Percentiles rank a stretch among this genome's conserved stretches.
These are phyloP conservation scores for Galbula dea DNA, from an alignment of 2,113 vertebrate genomes.

Conservation along the genomic window DNA sequence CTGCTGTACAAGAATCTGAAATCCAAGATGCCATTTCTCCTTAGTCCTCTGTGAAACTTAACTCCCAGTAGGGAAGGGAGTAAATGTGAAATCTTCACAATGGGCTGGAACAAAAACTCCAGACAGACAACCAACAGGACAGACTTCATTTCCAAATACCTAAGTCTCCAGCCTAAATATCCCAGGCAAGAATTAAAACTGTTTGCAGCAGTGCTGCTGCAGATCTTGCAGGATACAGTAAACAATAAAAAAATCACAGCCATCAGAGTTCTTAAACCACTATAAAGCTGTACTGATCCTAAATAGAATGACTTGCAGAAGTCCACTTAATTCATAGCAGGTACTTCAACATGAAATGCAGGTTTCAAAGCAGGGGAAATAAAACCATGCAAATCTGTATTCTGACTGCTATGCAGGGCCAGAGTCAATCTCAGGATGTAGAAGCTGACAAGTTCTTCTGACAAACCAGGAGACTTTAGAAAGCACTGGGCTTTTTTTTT, in stretches of 20 bases:
- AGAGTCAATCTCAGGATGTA: background rate
- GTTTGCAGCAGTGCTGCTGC: background rate
- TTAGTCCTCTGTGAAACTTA: background rate
- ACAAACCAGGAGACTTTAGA: background rate
- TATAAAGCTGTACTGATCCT: background rate
- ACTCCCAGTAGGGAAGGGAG: background rate
- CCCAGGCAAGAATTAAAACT: background rate
- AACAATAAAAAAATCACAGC: background rate
- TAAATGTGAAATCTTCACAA: background rate
- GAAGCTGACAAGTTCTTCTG: background rate
- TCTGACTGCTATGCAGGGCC: background rate
- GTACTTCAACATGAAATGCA: background rate
- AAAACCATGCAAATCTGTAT: background rate
- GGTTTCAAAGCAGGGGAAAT: background rate
- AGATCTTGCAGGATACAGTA: background rate
- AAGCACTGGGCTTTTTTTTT: background rate
- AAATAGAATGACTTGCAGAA: accelerated
- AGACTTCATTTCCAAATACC: background rate
- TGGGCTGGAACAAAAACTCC: background rate
- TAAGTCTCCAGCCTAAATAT: background rate
- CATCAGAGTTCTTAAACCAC: background rate
- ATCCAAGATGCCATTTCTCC: background rate
- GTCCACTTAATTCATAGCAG: background rate
- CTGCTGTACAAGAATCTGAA: background rate
- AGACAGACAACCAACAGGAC: background rate